Evolutionary conservation across 2,797 vertebrate genomes (phyloP).

Genomic region (Carduelis carduelis): DNA sequence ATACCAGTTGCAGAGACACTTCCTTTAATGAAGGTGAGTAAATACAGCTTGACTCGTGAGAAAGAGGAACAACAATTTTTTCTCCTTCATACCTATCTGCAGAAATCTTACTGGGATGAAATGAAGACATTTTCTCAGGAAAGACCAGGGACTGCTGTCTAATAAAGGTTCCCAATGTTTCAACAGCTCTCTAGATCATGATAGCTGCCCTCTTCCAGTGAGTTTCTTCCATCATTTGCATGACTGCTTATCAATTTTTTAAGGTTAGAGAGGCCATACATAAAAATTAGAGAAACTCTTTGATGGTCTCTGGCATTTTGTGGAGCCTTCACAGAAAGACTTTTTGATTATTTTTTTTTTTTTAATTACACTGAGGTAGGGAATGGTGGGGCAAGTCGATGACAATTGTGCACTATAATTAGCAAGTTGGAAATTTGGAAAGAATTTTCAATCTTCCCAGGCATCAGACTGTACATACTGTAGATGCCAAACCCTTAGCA

Average conservation of each 20-base stretch:
- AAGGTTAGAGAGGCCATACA: background rate
- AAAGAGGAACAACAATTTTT: background rate
- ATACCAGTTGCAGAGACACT: background rate
- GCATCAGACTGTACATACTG: background rate
- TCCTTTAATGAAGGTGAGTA: slow-evolving; percentile 32
- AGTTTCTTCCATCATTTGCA: background rate
- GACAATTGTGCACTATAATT: background rate
- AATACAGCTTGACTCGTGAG: background rate
- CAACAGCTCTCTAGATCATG: background rate
- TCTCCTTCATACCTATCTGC: background rate
- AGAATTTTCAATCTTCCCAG: background rate
- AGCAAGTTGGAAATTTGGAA: background rate
- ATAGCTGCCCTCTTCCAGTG: background rate
- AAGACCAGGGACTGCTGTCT: slow-evolving; percentile 10
- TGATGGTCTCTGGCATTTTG: background rate
- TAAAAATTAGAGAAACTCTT: background rate
- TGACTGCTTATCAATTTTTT: background rate
- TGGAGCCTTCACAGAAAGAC: background rate
- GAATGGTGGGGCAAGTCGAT: background rate
- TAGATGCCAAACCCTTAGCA: background rate
- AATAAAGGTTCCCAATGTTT: background rate
- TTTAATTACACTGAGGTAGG: background rate
- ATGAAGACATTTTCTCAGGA: slow-evolving; percentile 29
- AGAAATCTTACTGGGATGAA: background rate
- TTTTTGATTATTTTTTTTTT: background rate